Percentiles rank a stretch among this genome's conserved stretches.
Conservation (phyloP, 2,113 vertebrate species). For the Todiramphus saurophagus region DNA sequence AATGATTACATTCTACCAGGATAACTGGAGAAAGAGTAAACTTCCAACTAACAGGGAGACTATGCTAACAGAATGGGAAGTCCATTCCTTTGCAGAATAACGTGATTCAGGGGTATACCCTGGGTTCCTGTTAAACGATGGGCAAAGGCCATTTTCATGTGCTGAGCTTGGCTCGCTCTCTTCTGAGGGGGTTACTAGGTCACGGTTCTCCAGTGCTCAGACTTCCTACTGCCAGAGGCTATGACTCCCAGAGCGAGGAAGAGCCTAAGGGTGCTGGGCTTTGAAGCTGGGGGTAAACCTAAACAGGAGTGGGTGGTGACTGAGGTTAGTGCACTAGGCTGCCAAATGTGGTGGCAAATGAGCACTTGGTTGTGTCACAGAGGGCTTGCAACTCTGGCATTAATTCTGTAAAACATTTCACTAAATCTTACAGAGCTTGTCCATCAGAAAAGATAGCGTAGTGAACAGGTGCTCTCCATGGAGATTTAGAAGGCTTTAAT, state of each 20-base stretch:
- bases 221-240: not conserved
- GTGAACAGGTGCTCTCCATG: not conserved
- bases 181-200: rapidly evolving
- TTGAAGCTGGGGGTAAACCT: not conserved
- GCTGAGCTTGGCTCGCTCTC: not conserved
- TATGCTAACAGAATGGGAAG: not conserved
- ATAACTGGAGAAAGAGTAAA: not conserved
- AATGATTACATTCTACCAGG: not conserved
- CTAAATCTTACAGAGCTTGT: not conserved
- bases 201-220: rapidly evolving
- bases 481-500: not conserved
- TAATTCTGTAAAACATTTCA: not conserved
- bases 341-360: not conserved
- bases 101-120: not conserved
- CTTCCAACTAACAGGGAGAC: not conserved
- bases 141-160: not conserved
- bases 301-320: rapidly evolving
- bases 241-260: not conserved
- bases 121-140: rapidly evolving
- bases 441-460: not conserved
- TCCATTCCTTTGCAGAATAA: not conserved
- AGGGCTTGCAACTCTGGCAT: not conserved
- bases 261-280: not conserved
- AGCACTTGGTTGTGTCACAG: not conserved
- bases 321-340: not conserved